These are phyloP conservation scores for Rhogogaster chlorosoma DNA, from an alignment of 2,888 invertebrate genomes.

Conservation along the genomic window DNA sequence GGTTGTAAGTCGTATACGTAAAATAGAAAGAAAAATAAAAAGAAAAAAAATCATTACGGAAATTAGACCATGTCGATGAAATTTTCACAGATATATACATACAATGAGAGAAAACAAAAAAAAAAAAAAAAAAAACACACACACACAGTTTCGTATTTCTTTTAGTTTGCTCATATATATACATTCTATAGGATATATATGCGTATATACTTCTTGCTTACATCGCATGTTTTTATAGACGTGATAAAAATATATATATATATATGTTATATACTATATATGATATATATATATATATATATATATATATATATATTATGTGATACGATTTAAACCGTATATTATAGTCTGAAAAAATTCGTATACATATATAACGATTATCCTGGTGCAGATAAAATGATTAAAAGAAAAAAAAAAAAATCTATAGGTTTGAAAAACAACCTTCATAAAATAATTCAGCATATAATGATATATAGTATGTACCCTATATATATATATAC, in stretches of 20 bases:
- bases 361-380: neutral
- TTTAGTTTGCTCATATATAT: neutral
- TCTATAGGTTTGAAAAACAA: neutral
- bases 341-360: neutral
- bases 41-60: neutral
- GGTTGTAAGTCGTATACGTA: neutral
- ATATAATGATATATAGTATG: too few relatives aligned
- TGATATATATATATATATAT: too few relatives aligned
- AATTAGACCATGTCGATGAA: neutral
- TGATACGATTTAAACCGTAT: neutral
- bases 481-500: neutral
- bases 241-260: too few relatives aligned
- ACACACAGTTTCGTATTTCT: neutral
- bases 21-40: neutral
- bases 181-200: neutral
- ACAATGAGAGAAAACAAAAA: too few relatives aligned
- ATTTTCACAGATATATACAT: too few relatives aligned
- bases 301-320: too few relatives aligned
- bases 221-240: neutral
- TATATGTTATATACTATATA: too few relatives aligned
- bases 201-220: neutral
- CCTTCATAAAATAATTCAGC: neutral
- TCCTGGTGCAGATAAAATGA: slow-evolving; percentile 35
- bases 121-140: too few relatives aligned
- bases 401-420: neutral